Evolutionary conservation across 1,140 invertebrate species (phyloP).

Genomic region (Saxidomus purpurata): DNA sequence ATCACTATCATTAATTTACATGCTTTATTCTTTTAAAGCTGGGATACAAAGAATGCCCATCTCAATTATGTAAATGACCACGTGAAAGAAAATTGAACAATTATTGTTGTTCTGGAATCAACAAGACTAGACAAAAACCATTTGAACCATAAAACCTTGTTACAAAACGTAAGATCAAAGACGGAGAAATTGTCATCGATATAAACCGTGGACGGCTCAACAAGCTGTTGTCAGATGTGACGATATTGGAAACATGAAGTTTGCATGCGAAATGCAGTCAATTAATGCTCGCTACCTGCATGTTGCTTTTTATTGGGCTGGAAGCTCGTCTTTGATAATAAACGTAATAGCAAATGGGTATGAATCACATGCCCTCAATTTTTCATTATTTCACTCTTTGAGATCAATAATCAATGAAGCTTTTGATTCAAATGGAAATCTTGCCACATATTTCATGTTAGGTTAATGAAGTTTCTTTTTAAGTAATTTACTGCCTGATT

Average conservation of each 20-base stretch:
- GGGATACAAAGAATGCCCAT: not conserved
- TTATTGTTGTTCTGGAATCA: not conserved
- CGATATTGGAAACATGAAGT: not conserved
- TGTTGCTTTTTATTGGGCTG: constrained; percentile 1
- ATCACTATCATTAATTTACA: not conserved
- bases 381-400: not conserved
- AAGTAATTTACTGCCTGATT: not conserved
- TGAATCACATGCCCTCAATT: constrained; percentile 10
- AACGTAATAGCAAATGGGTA: not conserved
- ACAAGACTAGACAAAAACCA: not conserved
- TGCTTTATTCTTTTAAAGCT: not conserved
- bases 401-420: constrained; percentile 23
- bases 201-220: not conserved
- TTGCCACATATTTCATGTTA: not conserved
- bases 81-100: constrained; percentile 14
- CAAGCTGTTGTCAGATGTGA: not conserved
- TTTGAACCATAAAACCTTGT: not conserved
- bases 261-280: not conserved
- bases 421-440: not conserved
- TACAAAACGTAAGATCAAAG: constrained; percentile 6
- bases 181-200: constrained; percentile 17
- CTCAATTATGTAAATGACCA: constrained; percentile 3
- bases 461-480: constrained; percentile 18
- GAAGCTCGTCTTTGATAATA: constrained; percentile 21
- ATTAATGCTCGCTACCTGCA: constrained; percentile 26